Evolutionary conservation across 2,113 vertebrate genomes (phyloP).

Genomic region (Thalassarche chlororhynchos): DNA sequence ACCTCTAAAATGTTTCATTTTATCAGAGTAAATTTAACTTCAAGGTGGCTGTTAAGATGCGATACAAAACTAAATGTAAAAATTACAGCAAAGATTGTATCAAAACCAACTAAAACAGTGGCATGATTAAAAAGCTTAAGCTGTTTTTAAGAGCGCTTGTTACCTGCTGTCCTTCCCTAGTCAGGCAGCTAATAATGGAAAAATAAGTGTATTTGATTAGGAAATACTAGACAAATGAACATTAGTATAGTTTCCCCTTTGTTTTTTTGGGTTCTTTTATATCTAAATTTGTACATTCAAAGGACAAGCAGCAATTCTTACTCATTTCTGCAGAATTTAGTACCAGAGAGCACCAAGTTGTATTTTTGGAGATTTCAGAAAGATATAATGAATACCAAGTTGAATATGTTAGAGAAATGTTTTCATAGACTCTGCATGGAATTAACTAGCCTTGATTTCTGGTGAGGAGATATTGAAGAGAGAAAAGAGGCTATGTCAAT

Average conservation of each 20-base stretch:
- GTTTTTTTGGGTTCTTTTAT: neutral
- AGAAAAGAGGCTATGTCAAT: neutral
- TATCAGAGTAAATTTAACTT: neutral
- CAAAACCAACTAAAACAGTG: neutral
- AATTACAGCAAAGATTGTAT: neutral
- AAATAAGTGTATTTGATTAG: neutral
- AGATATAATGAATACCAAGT: neutral
- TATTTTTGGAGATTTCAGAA: neutral
- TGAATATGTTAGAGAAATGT: neutral
- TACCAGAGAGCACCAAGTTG: neutral
- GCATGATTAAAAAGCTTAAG: neutral
- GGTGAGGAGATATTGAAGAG: neutral
- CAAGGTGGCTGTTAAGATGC: neutral
- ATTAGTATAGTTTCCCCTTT: neutral
- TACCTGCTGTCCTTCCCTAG: neutral
- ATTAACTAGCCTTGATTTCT: neutral
- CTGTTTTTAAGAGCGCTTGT: neutral
- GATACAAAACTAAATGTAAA: neutral
- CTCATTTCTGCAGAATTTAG: neutral
- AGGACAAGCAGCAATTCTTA: neutral
- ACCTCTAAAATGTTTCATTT: conserved; percentile 42
- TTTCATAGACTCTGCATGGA: neutral
- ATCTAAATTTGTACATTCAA: neutral
- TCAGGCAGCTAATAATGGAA: neutral
- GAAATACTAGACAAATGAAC: neutral